Conservation (phyloP, 2,797 vertebrate genomes). For the Furcifer pardalis region DNA sequence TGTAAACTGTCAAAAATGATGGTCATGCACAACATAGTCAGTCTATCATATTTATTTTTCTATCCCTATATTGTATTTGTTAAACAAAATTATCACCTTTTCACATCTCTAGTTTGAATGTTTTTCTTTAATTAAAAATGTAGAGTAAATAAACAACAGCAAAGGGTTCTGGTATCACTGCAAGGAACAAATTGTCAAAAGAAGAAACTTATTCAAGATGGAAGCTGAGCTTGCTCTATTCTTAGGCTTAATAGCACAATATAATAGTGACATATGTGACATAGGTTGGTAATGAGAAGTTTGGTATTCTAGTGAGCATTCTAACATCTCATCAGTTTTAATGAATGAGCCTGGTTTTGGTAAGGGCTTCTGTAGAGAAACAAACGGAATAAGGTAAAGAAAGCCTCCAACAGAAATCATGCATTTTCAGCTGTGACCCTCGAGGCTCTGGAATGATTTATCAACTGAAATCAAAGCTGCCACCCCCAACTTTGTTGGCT, state of each 20-base stretch:
- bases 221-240: background rate
- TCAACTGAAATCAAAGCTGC: no score
- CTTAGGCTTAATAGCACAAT: background rate
- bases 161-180: background rate
- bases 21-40: no score
- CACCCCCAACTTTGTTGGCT: no score
- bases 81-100: background rate
- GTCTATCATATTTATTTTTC: background rate
- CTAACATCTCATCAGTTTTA: background rate
- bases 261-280: background rate
- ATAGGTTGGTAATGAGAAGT: background rate
- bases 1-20: no score
- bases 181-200: background rate
- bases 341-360: background rate
- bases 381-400: no score
- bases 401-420: no score
- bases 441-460: no score
- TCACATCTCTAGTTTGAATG: background rate
- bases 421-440: no score
- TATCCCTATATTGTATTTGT: background rate
- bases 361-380: background rate
- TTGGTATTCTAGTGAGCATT: background rate
- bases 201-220: background rate
- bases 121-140: background rate
- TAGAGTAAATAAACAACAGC: background rate